Base-by-base conservation (phyloP, 2,888 invertebrate species). In the Pogonocherus hispidulus region DNA sequence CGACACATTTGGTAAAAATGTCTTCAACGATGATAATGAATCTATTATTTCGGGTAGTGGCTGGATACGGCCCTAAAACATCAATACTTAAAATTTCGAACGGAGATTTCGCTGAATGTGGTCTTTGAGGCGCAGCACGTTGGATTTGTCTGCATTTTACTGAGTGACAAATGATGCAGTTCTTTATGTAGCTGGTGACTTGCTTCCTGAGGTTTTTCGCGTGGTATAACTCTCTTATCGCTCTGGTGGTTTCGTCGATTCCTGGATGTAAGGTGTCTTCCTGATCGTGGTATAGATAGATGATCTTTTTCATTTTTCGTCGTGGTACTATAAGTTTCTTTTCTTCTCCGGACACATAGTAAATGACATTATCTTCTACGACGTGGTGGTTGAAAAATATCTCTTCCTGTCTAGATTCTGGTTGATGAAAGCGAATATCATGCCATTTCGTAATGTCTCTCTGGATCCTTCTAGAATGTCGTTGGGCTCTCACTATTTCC, bases 21-120 rank as follows among this genome's bases (percentile, higher is more conserved):
- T 68, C 69, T 18, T 70, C 55, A 11, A 52, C 59, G 3, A 60
- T 52, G 0, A 67, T 16, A 5, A 69, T 57, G 47, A 6, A 67
- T 23, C 47, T 16, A 23, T 66, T 63, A 8, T 16, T 8, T 5
- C 60, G 3, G 3, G 11, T 9, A 18, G 59, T 27, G 2, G 3
- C 6, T 18, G 35, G 14, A 22, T 59, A 62, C 3, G 62, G 55
- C 2, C 62, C 62, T 35, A 62, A n/a, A 11, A 62, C 52, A 23
- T 62, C 62, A 11, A 59, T 32, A n/a, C 59, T 59, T 4, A 11
- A 11, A 2, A 3, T 41, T 14, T 41, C 41, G 41, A 41, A 41
- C 9, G 41, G 41, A 3, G 11, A n/a, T 41, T 3, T 41, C 2
- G 41, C 5, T 6, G 11, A 2, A 41, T 41, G 41, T 3, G 41